Evolutionary conservation across 1,140 invertebrate genomes (phyloP).

Genomic region (Drosophila pachea): DNA sequence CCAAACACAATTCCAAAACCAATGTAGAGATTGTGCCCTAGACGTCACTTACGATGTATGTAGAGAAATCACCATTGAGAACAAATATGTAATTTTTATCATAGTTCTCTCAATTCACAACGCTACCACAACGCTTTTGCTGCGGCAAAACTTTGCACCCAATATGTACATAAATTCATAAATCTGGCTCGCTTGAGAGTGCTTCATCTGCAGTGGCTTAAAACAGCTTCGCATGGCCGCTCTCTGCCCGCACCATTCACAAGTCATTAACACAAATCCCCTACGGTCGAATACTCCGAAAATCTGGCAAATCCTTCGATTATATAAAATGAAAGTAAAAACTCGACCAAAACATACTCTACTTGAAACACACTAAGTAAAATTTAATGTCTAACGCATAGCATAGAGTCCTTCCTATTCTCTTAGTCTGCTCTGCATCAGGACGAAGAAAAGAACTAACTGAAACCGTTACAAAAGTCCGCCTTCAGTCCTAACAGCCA

Average conservation of each 20-base stretch:
- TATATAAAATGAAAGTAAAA: slow-evolving; percentile 28
- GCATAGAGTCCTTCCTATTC: neutral
- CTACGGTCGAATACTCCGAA: slow-evolving; percentile 16
- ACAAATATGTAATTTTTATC: slow-evolving; percentile 11
- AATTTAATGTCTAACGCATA: no score
- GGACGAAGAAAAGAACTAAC: no score
- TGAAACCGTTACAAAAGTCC: slow-evolving; percentile 19
- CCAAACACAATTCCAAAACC: slow-evolving; percentile 9
- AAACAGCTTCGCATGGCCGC: slow-evolving; percentile 37
- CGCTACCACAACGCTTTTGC: slow-evolving; percentile 8
- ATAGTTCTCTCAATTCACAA: slow-evolving; percentile 13
- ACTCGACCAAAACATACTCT: no score
- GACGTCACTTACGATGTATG: slow-evolving; percentile 73
- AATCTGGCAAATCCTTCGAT: slow-evolving; percentile 45
- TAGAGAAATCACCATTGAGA: slow-evolving; percentile 49
- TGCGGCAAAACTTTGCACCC: slow-evolving; percentile 4
- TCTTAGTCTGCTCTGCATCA: no score
- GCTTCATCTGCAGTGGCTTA: slow-evolving; percentile 45
- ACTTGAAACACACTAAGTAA: no score
- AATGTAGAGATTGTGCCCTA: slow-evolving; percentile 68
- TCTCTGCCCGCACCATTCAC: slow-evolving; percentile 60
- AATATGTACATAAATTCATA: slow-evolving; percentile 8
- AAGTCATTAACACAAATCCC: slow-evolving; percentile 71
- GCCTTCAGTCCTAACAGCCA: slow-evolving; percentile 17
- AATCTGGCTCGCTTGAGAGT: slow-evolving; percentile 15